Conservation (phyloP, 2,888 invertebrate genomes). For the Machimus rusticus region DNA sequence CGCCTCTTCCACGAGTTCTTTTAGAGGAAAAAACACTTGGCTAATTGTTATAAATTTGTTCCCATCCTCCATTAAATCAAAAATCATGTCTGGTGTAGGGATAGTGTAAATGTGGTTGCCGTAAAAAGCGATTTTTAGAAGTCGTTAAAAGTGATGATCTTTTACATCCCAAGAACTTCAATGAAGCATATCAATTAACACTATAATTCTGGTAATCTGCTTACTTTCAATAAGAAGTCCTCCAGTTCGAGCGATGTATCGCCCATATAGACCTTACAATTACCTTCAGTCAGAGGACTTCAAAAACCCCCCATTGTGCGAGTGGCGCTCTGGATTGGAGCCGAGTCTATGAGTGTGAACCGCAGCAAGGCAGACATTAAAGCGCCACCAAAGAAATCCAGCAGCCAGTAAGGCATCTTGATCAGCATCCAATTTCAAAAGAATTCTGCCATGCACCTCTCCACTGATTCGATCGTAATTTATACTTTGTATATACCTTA, state of each 20-base stretch:
- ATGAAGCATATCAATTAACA: conserved; percentile 1
- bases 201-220: background rate
- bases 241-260: background rate
- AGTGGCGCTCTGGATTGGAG: background rate
- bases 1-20: background rate
- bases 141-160: background rate
- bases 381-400: conserved; percentile 34
- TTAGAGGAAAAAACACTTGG: background rate
- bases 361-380: conserved; percentile 12
- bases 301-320: conserved; percentile 25
- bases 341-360: background rate
- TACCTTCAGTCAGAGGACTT: background rate
- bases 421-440: conserved; percentile 20
- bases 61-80: background rate
- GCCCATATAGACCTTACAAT: background rate
- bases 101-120: background rate
- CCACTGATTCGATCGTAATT: background rate
- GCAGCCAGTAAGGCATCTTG: conserved; percentile 26
- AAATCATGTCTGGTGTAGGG: background rate
- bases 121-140: background rate
- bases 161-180: background rate
- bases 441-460: background rate
- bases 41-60: background rate
- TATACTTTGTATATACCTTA: conserved; percentile 28
- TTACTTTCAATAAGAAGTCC: background rate